Percentiles rank a stretch among this genome's conserved stretches.
phyloP scores from a whole-genome alignment of 2,888 invertebrate genomes.

The Pandemis corylana region DNA sequence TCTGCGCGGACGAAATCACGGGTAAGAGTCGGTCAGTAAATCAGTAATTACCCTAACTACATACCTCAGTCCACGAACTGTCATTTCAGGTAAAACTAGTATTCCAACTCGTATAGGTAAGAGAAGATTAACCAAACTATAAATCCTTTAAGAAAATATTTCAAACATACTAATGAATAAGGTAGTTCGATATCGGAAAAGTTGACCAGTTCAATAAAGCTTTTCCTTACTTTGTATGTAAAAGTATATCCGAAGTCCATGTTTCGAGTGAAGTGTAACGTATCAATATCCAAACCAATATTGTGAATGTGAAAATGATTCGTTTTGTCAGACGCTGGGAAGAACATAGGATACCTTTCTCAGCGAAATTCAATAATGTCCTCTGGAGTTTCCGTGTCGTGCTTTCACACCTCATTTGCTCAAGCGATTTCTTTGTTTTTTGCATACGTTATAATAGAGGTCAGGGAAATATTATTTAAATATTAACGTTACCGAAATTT shows the following conservation, averaged over 20 bases:
- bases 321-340: neutral
- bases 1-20: no score
- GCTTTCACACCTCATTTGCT: neutral
- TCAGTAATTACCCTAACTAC: no score
- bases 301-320: neutral
- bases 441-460: neutral
- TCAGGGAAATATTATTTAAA: neutral
- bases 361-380: neutral
- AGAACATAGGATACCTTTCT: neutral
- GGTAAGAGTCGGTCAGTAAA: no score
- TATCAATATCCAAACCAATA: neutral
- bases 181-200: no score
- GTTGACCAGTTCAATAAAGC: neutral
- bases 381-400: neutral
- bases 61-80: no score
- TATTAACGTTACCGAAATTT: neutral
- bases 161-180: no score
- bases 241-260: neutral
- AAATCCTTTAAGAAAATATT: no score
- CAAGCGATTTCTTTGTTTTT: neutral
- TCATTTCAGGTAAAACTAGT: no score
- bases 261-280: no score
- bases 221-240: neutral
- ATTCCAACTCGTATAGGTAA: no score
- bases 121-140: no score